Percentiles rank a stretch among this genome's conserved stretches.
Conservation (phyloP, 2,888 invertebrate genomes). For the Salpingus planirostris region DNA sequence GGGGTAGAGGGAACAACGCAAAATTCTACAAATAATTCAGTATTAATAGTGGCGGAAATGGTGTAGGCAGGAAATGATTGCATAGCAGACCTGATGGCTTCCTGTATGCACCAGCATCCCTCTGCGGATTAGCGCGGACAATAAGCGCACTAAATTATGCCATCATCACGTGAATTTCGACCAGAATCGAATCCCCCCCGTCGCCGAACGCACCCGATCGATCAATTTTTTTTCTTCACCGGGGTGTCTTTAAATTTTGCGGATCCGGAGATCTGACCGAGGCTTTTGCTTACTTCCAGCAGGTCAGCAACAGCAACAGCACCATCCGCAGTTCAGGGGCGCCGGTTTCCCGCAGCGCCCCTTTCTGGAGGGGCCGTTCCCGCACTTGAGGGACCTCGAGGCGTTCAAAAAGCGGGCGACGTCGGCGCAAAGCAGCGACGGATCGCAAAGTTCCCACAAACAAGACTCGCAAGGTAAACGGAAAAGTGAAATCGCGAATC, state of each 20-base stretch:
- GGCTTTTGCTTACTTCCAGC: neutral
- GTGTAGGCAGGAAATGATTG: constrained; percentile 40
- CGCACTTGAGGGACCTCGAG: constrained; percentile 61
- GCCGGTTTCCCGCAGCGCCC: constrained; percentile 49
- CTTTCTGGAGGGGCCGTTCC: constrained; percentile 54
- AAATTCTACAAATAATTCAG: constrained; percentile 43
- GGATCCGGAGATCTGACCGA: neutral
- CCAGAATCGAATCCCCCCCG: no score
- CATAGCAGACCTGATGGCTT: constrained; percentile 35
- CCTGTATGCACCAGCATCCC: no score
- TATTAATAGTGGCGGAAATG: constrained; percentile 40
- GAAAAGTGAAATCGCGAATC: no score
- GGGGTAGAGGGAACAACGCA: no score
- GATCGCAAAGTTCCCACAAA: constrained; percentile 29
- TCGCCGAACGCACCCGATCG: no score
- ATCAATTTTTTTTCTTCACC: no score
- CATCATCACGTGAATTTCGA: no score
- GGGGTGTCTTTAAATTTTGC: no score
- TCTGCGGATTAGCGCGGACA: no score
- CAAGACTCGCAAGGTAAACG: constrained; percentile 30
- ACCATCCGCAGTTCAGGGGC: neutral
- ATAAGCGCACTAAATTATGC: no score
- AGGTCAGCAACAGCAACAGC: neutral
- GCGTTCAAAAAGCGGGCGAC: constrained; percentile 55
- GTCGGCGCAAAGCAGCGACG: constrained; percentile 30